Evolutionary conservation across 2,113 vertebrate species (phyloP).

Genomic region (Ochotona princeps): DNA sequence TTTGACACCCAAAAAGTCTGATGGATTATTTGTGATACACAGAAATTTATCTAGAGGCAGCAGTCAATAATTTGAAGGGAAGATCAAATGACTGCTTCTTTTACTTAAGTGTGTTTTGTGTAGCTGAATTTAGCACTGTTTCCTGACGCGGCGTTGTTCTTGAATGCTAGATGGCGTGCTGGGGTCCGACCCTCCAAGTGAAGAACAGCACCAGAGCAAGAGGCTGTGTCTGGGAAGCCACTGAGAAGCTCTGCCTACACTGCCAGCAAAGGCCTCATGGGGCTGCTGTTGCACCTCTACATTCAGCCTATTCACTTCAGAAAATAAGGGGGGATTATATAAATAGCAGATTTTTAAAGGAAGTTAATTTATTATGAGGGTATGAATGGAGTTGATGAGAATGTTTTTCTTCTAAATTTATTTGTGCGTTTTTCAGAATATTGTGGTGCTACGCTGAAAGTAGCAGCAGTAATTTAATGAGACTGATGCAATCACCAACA

Average conservation of each 20-base stretch:
- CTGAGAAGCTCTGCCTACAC: constrained; percentile 57
- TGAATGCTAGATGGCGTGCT: constrained; percentile 82
- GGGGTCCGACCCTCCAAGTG: constrained; percentile 72
- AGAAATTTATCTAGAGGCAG: background rate
- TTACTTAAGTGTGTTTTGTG: constrained; percentile 23
- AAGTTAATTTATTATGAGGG: constrained; percentile 74
- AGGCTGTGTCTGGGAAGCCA: constrained; percentile 84
- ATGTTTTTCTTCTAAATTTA: constrained; percentile 66
- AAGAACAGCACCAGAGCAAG: constrained; percentile 84
- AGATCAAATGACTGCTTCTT: constrained; percentile 22
- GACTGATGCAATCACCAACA: background rate
- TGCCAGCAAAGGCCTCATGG: constrained; percentile 43
- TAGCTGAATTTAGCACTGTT: background rate
- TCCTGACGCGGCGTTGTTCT: constrained; percentile 56
- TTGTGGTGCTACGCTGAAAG: constrained; percentile 36
- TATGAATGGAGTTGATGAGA: constrained; percentile 40
- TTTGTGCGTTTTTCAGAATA: constrained; percentile 73
- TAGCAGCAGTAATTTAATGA: constrained; percentile 29
- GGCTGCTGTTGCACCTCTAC: constrained; percentile 72
- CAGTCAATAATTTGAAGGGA: constrained; percentile 37
- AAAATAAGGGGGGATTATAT: constrained; percentile 78
- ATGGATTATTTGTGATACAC: background rate
- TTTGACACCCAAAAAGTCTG: background rate
- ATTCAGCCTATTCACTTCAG: constrained; percentile 77
- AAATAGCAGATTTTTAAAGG: constrained; percentile 77